These are phyloP conservation scores for Scaptomyza graminum DNA, from an alignment of 1,140 invertebrate genomes.

Conservation along the genomic window DNA sequence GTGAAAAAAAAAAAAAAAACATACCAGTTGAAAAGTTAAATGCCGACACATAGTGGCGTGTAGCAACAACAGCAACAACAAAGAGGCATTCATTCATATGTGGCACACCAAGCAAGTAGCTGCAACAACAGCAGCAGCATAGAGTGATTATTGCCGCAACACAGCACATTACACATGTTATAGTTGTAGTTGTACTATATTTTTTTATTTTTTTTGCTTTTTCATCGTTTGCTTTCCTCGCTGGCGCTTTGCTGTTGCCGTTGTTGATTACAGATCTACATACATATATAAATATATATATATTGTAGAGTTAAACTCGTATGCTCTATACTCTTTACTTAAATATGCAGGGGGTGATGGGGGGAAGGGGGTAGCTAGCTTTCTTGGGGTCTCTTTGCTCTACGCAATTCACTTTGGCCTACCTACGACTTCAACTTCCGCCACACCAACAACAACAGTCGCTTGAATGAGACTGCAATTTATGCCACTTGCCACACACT, in stretches of 20 bases:
- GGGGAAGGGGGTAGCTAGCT: background rate
- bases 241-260: conserved; percentile 62
- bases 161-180: conserved; percentile 81
- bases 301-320: conserved; percentile 44
- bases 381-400: conserved; percentile 11
- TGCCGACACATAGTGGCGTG: conserved; percentile 76
- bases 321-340: conserved; percentile 56
- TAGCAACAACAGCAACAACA: conserved; percentile 61
- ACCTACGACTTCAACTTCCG: conserved; percentile 47
- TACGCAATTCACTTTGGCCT: conserved; percentile 51
- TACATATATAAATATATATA: conserved; percentile 12
- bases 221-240: conserved; percentile 62
- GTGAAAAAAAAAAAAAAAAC: conserved; percentile 18
- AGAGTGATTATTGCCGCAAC: conserved; percentile 81
- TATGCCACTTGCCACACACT: conserved; percentile 74
- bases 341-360: conserved; percentile 61
- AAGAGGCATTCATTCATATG: conserved; percentile 73
- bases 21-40: conserved; percentile 80
- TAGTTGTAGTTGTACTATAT: conserved; percentile 27
- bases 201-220: conserved; percentile 31
- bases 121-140: conserved; percentile 38
- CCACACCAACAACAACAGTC: conserved; percentile 5
- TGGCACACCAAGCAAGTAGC: conserved; percentile 60
- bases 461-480: conserved; percentile 79
- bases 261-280: conserved; percentile 69